phyloP scores from a whole-genome alignment of 2,888 invertebrate species.

The Neoascia interrupta region DNA sequence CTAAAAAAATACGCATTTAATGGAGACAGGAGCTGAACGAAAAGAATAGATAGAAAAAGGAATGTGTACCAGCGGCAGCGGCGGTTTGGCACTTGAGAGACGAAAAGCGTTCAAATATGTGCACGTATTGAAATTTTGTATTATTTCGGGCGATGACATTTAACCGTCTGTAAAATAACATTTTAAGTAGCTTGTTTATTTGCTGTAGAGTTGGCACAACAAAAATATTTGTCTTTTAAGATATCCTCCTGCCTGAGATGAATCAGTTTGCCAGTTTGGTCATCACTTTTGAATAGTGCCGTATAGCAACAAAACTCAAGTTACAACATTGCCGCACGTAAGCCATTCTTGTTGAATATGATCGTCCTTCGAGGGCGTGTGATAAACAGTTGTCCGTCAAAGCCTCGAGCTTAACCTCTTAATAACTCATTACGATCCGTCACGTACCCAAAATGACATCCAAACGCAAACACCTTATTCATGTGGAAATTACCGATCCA shows the following conservation, averaged over 20 bases:
- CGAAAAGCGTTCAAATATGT: conserved; percentile 11
- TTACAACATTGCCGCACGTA: too few species aligned
- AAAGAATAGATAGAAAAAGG: too few species aligned
- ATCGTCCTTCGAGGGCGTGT: too few species aligned
- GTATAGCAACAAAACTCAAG: too few species aligned
- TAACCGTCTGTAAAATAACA: not conserved
- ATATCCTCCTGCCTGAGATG: too few species aligned
- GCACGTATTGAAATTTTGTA: conserved; percentile 9
- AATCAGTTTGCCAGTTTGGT: too few species aligned
- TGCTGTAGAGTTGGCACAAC: not conserved
- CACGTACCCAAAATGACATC: conserved; percentile 52
- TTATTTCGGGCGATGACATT: conserved; percentile 46
- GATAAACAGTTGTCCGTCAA: conserved; percentile 19
- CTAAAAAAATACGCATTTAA: conserved; percentile 33
- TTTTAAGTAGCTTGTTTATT: conserved; percentile 31
- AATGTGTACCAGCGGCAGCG: too few species aligned
- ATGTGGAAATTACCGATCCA: conserved; percentile 32
- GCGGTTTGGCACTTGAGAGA: too few species aligned
- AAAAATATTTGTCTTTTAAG: not conserved
- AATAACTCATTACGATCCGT: conserved; percentile 58
- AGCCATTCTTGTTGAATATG: too few species aligned
- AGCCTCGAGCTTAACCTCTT: conserved; percentile 47
- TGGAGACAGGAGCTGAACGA: conserved; percentile 9
- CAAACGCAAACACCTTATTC: conserved; percentile 45
- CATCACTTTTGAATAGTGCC: too few species aligned